Base-by-base conservation (phyloP, 1,140 invertebrate species). In the Pogonomyrmex barbatus region DNA sequence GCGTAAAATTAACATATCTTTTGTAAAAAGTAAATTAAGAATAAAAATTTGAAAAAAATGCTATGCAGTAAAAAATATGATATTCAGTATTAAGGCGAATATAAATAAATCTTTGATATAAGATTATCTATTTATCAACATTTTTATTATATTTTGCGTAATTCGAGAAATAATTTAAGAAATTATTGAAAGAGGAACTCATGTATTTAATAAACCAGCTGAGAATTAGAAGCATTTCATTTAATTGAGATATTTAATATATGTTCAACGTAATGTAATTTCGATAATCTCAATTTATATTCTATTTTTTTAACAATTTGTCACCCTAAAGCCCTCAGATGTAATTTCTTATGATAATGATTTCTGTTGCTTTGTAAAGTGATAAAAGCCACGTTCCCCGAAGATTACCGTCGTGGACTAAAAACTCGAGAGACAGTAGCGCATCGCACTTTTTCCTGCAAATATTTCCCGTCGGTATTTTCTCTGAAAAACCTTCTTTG, bases 291-390 rank as follows among this genome's bases (percentile, higher is more conserved):
- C 50, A n/a, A 70, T 52, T 9, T 68, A n/a, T n/a, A 68, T 70
- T 39, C 56, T 14, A 8, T 14, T 54, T 68, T 68, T 68, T 17
- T 2, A 5, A 6, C 17, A 33, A 17, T 24, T 56, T 82, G 50
- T 71, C 39, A 30, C 50, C 39, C 78, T n/a, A 56, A 71, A 82
- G 24, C 50, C 50, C 24, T 24, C 78, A 82, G 30, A 81, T 17
- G 39, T 58, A 71, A 71, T 71, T 47, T 82, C 50, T 82, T 82
- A 82, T 58, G 65, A 78, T 78, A 78, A 78, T 63, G 45, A 82
- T 71, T 82, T 71, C 52, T 58, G 65, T 71, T 82, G 52, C 14
- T 82, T 30, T 58, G 36, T 70, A 14, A 70, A 56, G 52, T 45
- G 36, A 36, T 81, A 81, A 82, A 82, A 82, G 78, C 52, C 39